A percentile compares a stretch with the other conserved stretches of the same genome.
Conservation (phyloP, 2,797 vertebrate species). For the Masticophis lateralis region DNA sequence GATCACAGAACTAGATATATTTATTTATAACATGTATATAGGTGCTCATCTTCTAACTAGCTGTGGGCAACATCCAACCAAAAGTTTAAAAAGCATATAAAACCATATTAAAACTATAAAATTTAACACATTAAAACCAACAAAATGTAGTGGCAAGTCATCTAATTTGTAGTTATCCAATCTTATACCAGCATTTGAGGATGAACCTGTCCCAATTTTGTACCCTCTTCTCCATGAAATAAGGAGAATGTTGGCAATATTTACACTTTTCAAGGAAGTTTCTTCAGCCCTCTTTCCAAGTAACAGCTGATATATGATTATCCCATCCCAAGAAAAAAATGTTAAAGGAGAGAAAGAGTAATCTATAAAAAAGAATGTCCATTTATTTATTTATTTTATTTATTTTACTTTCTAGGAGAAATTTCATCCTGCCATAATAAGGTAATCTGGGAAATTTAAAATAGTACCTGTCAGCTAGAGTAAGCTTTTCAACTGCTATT, state of each 20-base stretch:
- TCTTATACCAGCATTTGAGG: not conserved
- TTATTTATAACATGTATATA: not conserved
- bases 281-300: not conserved
- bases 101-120: not conserved
- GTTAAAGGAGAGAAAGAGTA: not conserved
- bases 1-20: not conserved
- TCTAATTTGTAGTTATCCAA: not conserved
- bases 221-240: not conserved
- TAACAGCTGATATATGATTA: not conserved
- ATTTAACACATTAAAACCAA: not conserved
- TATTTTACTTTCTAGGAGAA: not conserved
- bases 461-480: not conserved
- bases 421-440: not conserved
- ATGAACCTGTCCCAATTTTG: not conserved
- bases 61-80: not conserved
- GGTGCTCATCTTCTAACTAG: not conserved
- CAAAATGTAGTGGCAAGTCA: not conserved
- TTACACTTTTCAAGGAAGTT: not conserved
- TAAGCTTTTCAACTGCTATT: not conserved
- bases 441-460: not conserved
- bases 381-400: not conserved
- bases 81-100: not conserved
- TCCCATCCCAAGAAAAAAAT: not conserved
- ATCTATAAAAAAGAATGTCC: not conserved
- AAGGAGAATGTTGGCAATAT: not conserved